These are phyloP conservation scores for Heliocidaris erythrogramma DNA, from an alignment of 35 echinoderm and acorn worm genomes.

Conservation along the genomic window DNA sequence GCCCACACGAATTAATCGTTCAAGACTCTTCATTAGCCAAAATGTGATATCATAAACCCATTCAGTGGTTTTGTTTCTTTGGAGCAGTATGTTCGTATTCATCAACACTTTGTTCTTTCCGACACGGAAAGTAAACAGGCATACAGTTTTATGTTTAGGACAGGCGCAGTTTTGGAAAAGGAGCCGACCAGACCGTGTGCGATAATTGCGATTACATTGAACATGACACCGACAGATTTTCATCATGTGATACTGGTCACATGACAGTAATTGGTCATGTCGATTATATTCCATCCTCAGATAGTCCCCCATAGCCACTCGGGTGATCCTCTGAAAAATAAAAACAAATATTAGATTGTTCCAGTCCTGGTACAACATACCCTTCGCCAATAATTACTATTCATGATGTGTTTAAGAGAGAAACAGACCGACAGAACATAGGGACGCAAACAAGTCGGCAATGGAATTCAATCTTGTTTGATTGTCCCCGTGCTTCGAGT, in stretches of 20 bases:
- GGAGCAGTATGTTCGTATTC: too few relatives aligned
- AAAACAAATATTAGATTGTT: neutral
- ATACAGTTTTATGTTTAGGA: too few relatives aligned
- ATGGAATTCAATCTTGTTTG: constrained; percentile 11
- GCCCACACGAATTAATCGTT: too few relatives aligned
- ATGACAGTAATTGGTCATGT: neutral
- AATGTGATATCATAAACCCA: too few relatives aligned
- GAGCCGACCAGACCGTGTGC: too few relatives aligned
- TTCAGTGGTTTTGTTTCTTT: too few relatives aligned
- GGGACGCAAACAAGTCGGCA: neutral
- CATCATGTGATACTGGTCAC: neutral
- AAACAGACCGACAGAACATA: neutral
- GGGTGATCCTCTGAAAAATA: neutral
- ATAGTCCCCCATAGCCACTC: neutral
- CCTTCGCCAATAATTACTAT: neutral
- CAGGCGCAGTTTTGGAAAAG: too few relatives aligned
- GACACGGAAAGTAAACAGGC: too few relatives aligned
- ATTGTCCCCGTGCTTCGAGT: neutral
- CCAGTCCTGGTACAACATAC: neutral
- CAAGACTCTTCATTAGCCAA: too few relatives aligned
- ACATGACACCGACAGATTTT: too few relatives aligned
- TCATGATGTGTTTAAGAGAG: neutral
- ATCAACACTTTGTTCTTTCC: too few relatives aligned
- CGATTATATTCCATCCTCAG: neutral
- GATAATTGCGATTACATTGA: too few relatives aligned